A percentile compares a stretch with the other conserved stretches of the same genome.
phyloP scores from a whole-genome alignment of 2,888 invertebrate species.

The Eupelmus urozonus region DNA sequence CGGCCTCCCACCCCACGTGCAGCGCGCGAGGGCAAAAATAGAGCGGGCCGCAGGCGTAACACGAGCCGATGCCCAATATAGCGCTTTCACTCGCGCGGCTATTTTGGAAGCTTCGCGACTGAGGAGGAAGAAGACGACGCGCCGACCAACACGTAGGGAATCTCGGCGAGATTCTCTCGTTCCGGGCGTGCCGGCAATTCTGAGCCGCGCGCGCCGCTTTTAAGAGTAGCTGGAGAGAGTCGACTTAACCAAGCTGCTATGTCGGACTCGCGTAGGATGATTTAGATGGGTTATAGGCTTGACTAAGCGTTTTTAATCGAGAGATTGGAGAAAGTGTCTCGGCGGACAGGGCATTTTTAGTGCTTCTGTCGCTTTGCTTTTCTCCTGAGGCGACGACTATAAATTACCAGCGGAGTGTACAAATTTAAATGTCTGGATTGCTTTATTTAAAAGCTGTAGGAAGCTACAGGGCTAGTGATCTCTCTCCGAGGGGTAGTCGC shows the following conservation, averaged over 20 bases:
- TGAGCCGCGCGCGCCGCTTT: too few relatives aligned
- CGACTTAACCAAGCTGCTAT: too few relatives aligned
- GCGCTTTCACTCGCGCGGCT: constrained; percentile 71
- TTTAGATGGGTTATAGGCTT: too few relatives aligned
- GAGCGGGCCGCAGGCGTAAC: constrained; percentile 67
- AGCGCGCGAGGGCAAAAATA: constrained; percentile 47
- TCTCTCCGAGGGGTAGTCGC: constrained; percentile 56
- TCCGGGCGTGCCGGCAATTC: constrained; percentile 48
- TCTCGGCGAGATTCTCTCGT: constrained; percentile 25
- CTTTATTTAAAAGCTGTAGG: not conserved
- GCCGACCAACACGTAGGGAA: not conserved
- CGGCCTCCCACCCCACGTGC: too few relatives aligned
- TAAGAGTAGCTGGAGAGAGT: too few relatives aligned
- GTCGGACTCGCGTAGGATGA: too few relatives aligned
- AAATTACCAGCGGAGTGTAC: not conserved
- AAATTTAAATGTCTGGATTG: not conserved
- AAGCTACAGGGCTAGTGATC: not conserved
- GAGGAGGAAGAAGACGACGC: not conserved
- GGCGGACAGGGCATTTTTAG: too few relatives aligned
- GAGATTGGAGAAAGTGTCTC: too few relatives aligned
- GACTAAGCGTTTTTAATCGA: too few relatives aligned
- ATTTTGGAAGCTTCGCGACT: constrained; percentile 68
- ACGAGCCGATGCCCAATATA: constrained; percentile 76
- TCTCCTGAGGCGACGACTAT: not conserved
- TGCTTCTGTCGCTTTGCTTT: too few relatives aligned